Conservation (phyloP, 1,140 invertebrate species). For the Aphis gossypii region DNA sequence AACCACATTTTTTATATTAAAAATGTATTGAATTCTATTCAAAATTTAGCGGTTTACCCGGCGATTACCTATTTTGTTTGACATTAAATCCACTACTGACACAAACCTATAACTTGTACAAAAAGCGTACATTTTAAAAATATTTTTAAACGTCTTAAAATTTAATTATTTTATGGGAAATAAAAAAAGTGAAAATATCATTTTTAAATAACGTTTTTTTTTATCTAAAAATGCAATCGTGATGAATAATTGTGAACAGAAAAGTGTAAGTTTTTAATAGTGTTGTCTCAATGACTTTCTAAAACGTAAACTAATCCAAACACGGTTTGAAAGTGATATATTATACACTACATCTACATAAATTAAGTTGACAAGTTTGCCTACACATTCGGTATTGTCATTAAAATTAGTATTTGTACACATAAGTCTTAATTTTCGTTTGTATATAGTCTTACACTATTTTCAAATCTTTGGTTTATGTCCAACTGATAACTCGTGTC, state of each 20-base stretch:
- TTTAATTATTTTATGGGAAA: background rate
- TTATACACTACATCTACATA: slow-evolving; percentile 48
- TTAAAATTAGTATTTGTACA: background rate
- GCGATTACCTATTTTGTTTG: too few species aligned
- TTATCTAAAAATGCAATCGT: background rate
- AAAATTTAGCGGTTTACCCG: too few species aligned
- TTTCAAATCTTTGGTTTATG: slow-evolving; percentile 1
- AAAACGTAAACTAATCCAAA: slow-evolving; percentile 27
- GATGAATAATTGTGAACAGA: background rate
- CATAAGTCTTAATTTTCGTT: slow-evolving; percentile 38
- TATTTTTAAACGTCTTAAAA: background rate
- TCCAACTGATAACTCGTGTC: background rate
- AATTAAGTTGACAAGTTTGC: slow-evolving; percentile 53
- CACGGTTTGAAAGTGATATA: slow-evolving; percentile 52
- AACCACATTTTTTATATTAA: too few species aligned
- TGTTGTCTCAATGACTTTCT: slow-evolving; percentile 22
- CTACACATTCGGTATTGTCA: slow-evolving; percentile 44
- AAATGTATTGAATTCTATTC: too few species aligned
- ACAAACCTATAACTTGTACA: background rate
- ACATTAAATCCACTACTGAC: too few species aligned
- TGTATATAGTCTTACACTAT: background rate
- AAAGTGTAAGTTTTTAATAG: background rate
- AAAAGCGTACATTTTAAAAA: background rate
- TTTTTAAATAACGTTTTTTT: background rate
- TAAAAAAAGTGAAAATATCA: slow-evolving; percentile 14